Evolutionary conservation across 2,888 invertebrate species (phyloP).

Genomic region (Trichopria drosophilae): DNA sequence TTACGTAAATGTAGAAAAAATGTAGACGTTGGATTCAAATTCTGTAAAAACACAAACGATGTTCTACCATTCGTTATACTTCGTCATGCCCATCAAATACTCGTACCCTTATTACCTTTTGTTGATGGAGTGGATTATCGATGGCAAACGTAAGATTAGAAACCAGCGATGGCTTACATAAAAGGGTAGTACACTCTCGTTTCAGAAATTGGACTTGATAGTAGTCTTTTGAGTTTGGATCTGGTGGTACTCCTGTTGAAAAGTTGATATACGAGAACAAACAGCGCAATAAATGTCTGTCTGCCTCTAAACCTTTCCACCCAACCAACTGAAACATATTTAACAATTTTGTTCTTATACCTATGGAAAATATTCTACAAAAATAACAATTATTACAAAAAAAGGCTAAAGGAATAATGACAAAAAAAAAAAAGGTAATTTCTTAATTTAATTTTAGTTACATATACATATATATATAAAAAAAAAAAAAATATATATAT

Average conservation of each 20-base stretch:
- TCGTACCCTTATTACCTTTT: slow-evolving; percentile 63
- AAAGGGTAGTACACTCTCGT: slow-evolving; percentile 75
- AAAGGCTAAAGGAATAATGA: too few species aligned
- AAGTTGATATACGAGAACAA: slow-evolving; percentile 88
- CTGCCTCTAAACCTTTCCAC: slow-evolving; percentile 94
- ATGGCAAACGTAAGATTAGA: slow-evolving; percentile 87
- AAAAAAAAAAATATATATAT: too few species aligned
- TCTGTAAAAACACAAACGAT: slow-evolving; percentile 61
- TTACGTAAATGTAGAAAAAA: slow-evolving; percentile 83
- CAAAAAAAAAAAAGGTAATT: too few species aligned
- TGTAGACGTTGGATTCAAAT: slow-evolving; percentile 76
- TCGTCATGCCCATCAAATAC: too few species aligned
- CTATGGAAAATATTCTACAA: too few species aligned
- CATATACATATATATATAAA: too few species aligned
- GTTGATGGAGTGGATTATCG: slow-evolving; percentile 76
- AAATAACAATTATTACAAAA: too few species aligned
- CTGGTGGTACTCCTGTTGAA: slow-evolving; percentile 67
- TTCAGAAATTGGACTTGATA: slow-evolving; percentile 74
- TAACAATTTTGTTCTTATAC: slow-evolving; percentile 43
- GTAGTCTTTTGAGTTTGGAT: slow-evolving; percentile 60
- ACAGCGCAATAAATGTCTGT: slow-evolving; percentile 94
- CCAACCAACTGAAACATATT: slow-evolving; percentile 74
- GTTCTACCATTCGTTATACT: slow-evolving; percentile 21
- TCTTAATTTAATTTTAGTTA: too few species aligned
- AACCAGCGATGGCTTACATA: slow-evolving; percentile 84